Evolutionary conservation across 2,113 vertebrate species (phyloP).

Genomic region (Hippocampus abdominalis): DNA sequence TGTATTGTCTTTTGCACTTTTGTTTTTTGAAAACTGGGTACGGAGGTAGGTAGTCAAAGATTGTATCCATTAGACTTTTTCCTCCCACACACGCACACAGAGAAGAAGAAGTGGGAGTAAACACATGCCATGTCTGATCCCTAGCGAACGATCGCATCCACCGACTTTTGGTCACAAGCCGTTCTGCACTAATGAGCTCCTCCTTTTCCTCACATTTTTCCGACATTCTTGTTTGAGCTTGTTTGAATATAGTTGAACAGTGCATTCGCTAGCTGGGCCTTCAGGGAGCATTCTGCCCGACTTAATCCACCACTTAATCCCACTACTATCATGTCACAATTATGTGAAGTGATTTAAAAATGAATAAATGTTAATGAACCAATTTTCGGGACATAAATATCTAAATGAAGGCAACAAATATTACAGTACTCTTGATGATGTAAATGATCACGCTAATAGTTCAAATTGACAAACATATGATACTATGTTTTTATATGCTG

Average conservation of each 20-base stretch:
- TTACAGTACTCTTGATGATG: background rate
- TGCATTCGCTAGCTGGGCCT: no score
- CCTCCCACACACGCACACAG: conserved; percentile 31
- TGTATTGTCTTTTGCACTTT: no score
- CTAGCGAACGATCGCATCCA: conserved; percentile 50
- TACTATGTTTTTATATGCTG: background rate
- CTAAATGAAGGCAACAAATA: background rate
- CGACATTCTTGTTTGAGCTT: background rate
- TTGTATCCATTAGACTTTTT: conserved; percentile 40
- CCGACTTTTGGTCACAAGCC: conserved; percentile 37
- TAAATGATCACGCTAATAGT: no score
- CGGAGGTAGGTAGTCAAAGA: conserved; percentile 21
- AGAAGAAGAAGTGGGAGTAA: conserved; percentile 40
- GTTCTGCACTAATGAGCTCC: conserved; percentile 44
- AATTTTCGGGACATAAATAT: background rate
- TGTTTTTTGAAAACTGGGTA: background rate
- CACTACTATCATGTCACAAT: no score
- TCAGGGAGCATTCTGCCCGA: no score
- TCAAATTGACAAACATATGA: background rate
- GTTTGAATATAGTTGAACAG: no score
- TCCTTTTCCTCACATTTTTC: conserved; percentile 11
- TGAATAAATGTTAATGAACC: background rate
- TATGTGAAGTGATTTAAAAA: background rate
- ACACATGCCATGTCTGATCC: conserved; percentile 47
- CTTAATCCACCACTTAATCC: no score